phyloP scores from a whole-genome alignment of 2,888 invertebrate species.

The Leptopterna dolabrata region DNA sequence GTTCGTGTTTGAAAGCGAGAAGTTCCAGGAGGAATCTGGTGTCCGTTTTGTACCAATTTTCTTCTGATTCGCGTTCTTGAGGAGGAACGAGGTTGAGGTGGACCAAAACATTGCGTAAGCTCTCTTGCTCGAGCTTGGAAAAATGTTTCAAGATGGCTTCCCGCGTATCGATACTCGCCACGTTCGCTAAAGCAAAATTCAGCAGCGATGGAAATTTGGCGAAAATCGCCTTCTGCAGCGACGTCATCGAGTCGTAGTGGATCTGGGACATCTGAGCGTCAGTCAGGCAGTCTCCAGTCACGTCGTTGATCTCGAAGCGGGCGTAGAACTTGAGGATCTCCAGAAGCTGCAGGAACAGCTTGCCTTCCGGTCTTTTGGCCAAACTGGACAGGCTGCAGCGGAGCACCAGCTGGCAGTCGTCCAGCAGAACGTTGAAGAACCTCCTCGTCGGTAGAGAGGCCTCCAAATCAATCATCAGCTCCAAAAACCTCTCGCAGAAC shows the following conservation, averaged over 20 bases:
- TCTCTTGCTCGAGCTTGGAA: slow-evolving; percentile 70
- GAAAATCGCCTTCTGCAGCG: slow-evolving; percentile 92
- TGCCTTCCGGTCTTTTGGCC: slow-evolving; percentile 81
- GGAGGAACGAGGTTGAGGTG: slow-evolving; percentile 88
- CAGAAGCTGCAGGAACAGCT: slow-evolving; percentile 89
- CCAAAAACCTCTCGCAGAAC: slow-evolving; percentile 95
- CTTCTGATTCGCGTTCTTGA: slow-evolving; percentile 75
- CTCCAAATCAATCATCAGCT: slow-evolving; percentile 95
- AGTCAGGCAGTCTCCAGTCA: slow-evolving; percentile 92
- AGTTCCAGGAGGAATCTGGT: slow-evolving; percentile 86
- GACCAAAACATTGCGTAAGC: slow-evolving; percentile 86
- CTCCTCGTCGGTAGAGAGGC: slow-evolving; percentile 94
- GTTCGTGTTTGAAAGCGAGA: slow-evolving; percentile 84
- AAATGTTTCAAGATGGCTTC: slow-evolving; percentile 88
- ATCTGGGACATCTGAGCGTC: slow-evolving; percentile 93
- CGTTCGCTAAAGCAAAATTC: slow-evolving; percentile 91
- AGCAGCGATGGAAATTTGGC: slow-evolving; percentile 88
- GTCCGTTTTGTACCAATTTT: slow-evolving; percentile 83
- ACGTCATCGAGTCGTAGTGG: slow-evolving; percentile 93
- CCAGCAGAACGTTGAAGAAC: slow-evolving; percentile 96
- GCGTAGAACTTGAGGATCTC: slow-evolving; percentile 97
- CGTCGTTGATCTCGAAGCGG: slow-evolving; percentile 97
- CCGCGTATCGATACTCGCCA: slow-evolving; percentile 93
- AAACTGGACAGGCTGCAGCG: slow-evolving; percentile 86
- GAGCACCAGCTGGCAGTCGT: slow-evolving; percentile 93